A percentile compares a stretch with the other conserved stretches of the same genome.
Conservation (phyloP, 2,797 vertebrate genomes). For the Eulemur albifrons region DNA sequence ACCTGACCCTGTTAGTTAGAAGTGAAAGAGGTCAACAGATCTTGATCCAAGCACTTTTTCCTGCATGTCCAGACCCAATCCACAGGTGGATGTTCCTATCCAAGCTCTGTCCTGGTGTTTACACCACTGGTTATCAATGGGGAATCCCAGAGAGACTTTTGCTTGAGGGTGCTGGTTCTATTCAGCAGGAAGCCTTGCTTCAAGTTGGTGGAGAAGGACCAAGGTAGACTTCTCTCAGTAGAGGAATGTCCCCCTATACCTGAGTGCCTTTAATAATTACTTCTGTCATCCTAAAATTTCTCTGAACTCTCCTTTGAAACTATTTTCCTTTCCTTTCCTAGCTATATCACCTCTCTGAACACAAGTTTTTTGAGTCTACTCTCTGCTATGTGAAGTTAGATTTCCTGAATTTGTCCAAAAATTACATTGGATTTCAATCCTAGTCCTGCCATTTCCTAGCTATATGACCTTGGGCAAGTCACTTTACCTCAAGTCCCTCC, state of each 20-base stretch:
- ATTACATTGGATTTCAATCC: slow-evolving; percentile 15
- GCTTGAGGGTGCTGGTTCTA: neutral
- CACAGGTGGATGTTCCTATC: neutral
- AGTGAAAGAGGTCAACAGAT: slow-evolving; percentile 54
- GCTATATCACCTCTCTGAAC: slow-evolving; percentile 1
- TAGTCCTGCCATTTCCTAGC: slow-evolving; percentile 21
- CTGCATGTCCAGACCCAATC: neutral
- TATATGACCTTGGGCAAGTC: slow-evolving; percentile 2
- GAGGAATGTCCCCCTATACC: neutral
- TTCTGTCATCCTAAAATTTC: slow-evolving; percentile 27
- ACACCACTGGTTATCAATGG: neutral
- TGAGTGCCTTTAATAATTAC: neutral
- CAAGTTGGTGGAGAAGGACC: neutral
- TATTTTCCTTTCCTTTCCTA: neutral
- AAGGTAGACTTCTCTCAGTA: neutral
- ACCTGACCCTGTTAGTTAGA: slow-evolving; percentile 38
- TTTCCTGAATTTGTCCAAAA: slow-evolving; percentile 18
- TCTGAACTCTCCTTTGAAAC: slow-evolving; percentile 48
- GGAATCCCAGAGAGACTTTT: slow-evolving; percentile 15
- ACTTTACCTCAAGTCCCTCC: slow-evolving; percentile 20
- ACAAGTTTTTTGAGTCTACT: slow-evolving; percentile 16
- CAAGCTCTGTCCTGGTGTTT: neutral
- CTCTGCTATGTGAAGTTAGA: slow-evolving; percentile 35
- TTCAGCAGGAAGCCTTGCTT: slow-evolving; percentile 29
- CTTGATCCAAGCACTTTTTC: slow-evolving; percentile 28